A percentile compares a stretch with the other conserved stretches of the same genome.
Evolutionary conservation across 2,888 invertebrate genomes (phyloP).

Genomic region (Lapara coniferarum): DNA sequence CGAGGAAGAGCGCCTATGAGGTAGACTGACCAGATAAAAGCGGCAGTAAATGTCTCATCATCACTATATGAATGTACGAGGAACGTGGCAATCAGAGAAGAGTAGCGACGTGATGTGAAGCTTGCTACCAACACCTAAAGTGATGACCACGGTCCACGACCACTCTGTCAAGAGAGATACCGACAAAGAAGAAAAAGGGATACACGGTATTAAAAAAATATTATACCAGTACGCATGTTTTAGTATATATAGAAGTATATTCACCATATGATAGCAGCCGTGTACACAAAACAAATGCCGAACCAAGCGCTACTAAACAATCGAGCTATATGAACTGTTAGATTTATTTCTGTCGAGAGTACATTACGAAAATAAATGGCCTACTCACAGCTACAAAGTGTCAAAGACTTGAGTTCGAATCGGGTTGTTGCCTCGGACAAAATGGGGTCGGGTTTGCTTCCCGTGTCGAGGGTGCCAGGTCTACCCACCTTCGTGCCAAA

Average conservation of each 20-base stretch:
- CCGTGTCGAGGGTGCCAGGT: constrained; percentile 49
- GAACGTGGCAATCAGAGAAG: too few relatives aligned
- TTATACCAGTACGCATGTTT: not conserved
- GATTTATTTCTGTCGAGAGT: constrained; percentile 62
- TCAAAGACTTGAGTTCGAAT: constrained; percentile 62
- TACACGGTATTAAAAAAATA: too few relatives aligned
- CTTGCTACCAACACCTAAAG: too few relatives aligned
- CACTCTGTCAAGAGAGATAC: too few relatives aligned
- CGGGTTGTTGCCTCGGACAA: constrained; percentile 64
- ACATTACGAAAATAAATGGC: constrained; percentile 66
- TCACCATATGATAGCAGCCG: not conserved
- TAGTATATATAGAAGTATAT: constrained; percentile 10
- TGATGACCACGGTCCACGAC: too few relatives aligned
- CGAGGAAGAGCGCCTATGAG: too few relatives aligned
- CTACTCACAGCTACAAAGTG: constrained; percentile 61
- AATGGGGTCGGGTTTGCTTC: constrained; percentile 59
- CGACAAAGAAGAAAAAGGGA: too few relatives aligned
- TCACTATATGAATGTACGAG: too few relatives aligned
- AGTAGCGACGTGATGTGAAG: too few relatives aligned
- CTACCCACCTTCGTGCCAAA: constrained; percentile 47
- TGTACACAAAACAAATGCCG: constrained; percentile 24
- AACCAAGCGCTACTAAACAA: constrained; percentile 47
- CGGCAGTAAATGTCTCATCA: too few relatives aligned
- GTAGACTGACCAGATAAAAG: too few relatives aligned
- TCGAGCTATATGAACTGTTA: constrained; percentile 58